Conservation (phyloP, 1,140 invertebrate genomes). For the Cotesia chilonis region DNA sequence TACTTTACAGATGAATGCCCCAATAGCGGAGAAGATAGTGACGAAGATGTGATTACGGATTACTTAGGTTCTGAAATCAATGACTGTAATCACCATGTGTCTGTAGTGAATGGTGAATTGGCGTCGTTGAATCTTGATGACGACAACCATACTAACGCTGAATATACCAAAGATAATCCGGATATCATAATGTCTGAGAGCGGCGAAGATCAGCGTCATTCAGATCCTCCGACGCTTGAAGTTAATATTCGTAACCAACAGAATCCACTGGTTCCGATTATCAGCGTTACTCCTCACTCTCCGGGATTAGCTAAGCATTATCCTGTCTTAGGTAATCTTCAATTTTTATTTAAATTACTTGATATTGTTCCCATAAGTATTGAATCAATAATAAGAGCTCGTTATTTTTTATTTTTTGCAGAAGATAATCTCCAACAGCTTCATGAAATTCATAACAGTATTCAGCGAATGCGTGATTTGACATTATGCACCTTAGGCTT, state of each 20-base stretch:
- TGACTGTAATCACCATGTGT: constrained; percentile 53
- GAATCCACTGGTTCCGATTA: constrained; percentile 76
- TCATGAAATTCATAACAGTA: constrained; percentile 76
- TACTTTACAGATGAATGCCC: constrained; percentile 67
- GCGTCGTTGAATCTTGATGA: constrained; percentile 52
- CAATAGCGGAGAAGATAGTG: constrained; percentile 72
- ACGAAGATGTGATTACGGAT: constrained; percentile 76
- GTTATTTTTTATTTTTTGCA: constrained; percentile 49
- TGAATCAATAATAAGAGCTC: not conserved
- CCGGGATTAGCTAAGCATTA: constrained; percentile 72
- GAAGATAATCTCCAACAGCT: constrained; percentile 82
- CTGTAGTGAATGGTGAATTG: constrained; percentile 52
- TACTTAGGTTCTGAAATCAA: constrained; percentile 63
- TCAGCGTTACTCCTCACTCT: constrained; percentile 86
- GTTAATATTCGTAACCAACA: constrained; percentile 47
- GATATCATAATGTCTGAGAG: constrained; percentile 55
- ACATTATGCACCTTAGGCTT: constrained; percentile 64
- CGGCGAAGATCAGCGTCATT: constrained; percentile 47
- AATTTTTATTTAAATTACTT: constrained; percentile 21
- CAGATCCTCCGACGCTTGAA: constrained; percentile 42
- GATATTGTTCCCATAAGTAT: not conserved
- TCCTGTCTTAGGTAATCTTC: constrained; percentile 69
- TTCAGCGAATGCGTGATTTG: constrained; percentile 78
- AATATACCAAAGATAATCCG: constrained; percentile 62
- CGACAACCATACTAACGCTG: constrained; percentile 48